Evolutionary conservation across 2,888 invertebrate species (phyloP), one percentile per base, ranked within the genome.

Genomic region (Plagodis dolabraria): DNA sequence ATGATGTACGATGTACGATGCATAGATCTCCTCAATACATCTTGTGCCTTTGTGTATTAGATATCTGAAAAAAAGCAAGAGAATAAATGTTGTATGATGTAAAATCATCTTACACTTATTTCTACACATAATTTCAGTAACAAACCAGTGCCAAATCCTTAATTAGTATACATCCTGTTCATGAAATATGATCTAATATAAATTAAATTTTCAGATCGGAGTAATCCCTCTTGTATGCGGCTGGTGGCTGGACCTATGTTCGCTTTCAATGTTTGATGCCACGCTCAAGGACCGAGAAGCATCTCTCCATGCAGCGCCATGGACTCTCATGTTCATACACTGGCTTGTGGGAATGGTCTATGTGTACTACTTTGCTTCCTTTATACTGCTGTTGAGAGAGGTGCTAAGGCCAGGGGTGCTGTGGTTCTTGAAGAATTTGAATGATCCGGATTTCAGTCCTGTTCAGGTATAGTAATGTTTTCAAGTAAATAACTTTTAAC

Each of bases 291-390:
- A 98, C 79, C 95, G 99, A 43, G 96, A 98, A 82, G 94, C 95
- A 0, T 97, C 97, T 65, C 98, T 99, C 72, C 95, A 96, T 67
- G 94, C 96, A 0, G 98, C 99, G 0, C 99, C 99, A 0, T 98
- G 98, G 73, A 99, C 99, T 0, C 98, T 98, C 0, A 97, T 99
- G 94, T 99, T 99, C 82, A 96, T 99, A 56, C 99, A 99, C 85
- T 99, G 99, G 99, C 95, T 99, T 44, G 97, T 99, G 7, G 99
- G 99, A 60, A 99, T 99, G 99, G 97, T 97, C 38, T 99, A 99
- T 81, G 99, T 99, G 10, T 99, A 99, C 87, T 99, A 99, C 90
- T 99, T 99, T 82, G 99, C 99, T 7, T 99, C 99, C 0, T 99
- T 98, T 81, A 97, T 99, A 46, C 93, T 98, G 12, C 92, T 99